Evolutionary conservation across 2,113 vertebrate species (phyloP).

Genomic region (Antigone vipio): DNA sequence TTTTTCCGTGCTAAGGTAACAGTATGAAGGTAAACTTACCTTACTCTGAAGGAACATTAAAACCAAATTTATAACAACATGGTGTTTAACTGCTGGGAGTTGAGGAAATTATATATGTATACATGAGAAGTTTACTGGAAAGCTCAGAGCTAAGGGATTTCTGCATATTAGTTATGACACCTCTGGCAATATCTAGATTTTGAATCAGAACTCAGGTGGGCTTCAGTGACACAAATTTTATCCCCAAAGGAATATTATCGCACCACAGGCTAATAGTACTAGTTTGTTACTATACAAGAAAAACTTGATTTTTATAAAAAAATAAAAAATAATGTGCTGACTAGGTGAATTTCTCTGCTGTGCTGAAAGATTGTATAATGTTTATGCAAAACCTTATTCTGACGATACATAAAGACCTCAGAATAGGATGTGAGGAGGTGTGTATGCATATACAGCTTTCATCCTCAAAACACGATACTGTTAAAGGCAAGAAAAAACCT

Average conservation of each 20-base stretch:
- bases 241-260: not conserved
- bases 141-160: not conserved
- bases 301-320: not conserved
- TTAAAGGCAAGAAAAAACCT: not conserved
- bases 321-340: not conserved
- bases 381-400: not conserved
- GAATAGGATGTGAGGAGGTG: not conserved
- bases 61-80: not conserved
- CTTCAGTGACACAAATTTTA: not conserved
- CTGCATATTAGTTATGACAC: not conserved
- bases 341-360: not conserved
- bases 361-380: not conserved
- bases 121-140: not conserved
- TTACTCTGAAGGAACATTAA: not conserved
- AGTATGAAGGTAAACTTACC: not conserved
- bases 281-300: not conserved
- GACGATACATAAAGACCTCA: not conserved
- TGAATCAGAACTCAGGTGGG: not conserved
- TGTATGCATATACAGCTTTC: not conserved
- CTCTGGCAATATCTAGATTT: not conserved
- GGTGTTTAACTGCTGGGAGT: not conserved
- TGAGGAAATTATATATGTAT: not conserved
- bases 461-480: not conserved
- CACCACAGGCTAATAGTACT: not conserved
- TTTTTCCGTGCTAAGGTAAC: not conserved